Base-by-base conservation (phyloP, 1,140 invertebrate genomes). In the Drosophila setifemur region DNA sequence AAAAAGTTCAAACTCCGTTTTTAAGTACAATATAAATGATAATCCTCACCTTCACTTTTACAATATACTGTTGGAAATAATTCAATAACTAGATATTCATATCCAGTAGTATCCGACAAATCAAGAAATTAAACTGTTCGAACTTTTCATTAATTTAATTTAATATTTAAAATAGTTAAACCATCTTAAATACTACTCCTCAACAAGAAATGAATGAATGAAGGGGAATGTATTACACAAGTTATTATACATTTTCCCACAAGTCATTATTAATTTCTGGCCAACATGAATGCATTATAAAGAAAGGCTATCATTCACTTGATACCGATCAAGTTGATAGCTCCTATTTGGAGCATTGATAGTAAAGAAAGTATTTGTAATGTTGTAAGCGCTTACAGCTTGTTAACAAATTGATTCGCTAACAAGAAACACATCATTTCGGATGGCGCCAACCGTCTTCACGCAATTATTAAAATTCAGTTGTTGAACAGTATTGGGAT, bases 401-500 rank as follows among this genome's bases (percentile, higher is more conserved):
- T 85, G 64, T 86, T 86, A 73, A 81, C 81, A 86, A 86, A 86
- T 86, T 70, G 66, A 77, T 79, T 61, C 81, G 79, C 47, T 85
- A 85, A 86, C 75, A 86, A 85, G 79, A 18, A 40, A 74, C 67
- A 42, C 55, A 74, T 50, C 45, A 52, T 49, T 44, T 14, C 53
- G 35, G 44, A 42, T 70, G 81, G 81, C 81, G 81, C 81, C 81
- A 86, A 43, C 81, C 53, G 57, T 75, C 81, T 81, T 64, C 29
- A 47, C 29, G 29, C 68, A 73, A 58, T 61, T 71, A 73, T 64
- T 55, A 64, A 53, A 73, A 73, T 55, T 48, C 44, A 73, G 58
- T 66, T 66, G 50, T 64, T 45, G 49, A 66, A 47, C 58, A 70
- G 29, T 19, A 58, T 70, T 70, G 67, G 66, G 70, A 73, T 73